Evolutionary conservation across 2,888 invertebrate species (phyloP).

Genomic region (Strigamia crassipes): DNA sequence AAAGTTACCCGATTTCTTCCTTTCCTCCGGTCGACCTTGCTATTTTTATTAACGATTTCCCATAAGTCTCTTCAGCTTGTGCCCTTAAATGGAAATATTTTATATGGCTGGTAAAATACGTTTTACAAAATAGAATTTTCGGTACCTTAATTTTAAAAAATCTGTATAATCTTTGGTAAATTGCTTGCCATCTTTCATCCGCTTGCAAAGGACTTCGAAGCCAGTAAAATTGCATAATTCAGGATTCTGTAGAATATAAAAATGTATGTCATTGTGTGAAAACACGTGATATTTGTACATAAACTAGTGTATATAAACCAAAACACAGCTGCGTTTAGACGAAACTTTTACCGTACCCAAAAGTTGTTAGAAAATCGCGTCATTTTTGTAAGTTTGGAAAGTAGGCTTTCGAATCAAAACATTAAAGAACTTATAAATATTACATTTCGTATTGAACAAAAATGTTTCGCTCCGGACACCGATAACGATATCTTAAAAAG

Average conservation of each 20-base stretch:
- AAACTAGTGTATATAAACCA: too few species aligned
- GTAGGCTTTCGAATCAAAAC: background rate
- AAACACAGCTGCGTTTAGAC: background rate
- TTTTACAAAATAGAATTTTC: too few species aligned
- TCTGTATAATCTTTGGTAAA: slow-evolving; percentile 46
- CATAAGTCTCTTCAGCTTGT: slow-evolving; percentile 50
- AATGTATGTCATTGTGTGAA: background rate
- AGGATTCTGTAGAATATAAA: slow-evolving; percentile 8
- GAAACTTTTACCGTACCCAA: background rate
- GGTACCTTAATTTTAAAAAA: slow-evolving; percentile 46
- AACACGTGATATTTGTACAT: too few species aligned
- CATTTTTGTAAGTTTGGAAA: background rate
- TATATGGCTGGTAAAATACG: too few species aligned
- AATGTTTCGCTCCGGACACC: background rate
- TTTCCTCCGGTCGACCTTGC: slow-evolving; percentile 46
- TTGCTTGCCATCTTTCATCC: slow-evolving; percentile 47
- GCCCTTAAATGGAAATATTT: slow-evolving; percentile 47
- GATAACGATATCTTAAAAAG: background rate
- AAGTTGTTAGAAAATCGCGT: slow-evolving; percentile 20
- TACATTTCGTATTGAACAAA: too few species aligned
- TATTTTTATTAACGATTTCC: slow-evolving; percentile 49
- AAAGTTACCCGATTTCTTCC: slow-evolving; percentile 50
- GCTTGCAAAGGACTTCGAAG: slow-evolving; percentile 45
- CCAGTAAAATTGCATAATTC: slow-evolving; percentile 46
- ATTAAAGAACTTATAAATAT: background rate